phyloP scores from a whole-genome alignment of 2,797 vertebrate species.

The Helarctos malayanus region DNA sequence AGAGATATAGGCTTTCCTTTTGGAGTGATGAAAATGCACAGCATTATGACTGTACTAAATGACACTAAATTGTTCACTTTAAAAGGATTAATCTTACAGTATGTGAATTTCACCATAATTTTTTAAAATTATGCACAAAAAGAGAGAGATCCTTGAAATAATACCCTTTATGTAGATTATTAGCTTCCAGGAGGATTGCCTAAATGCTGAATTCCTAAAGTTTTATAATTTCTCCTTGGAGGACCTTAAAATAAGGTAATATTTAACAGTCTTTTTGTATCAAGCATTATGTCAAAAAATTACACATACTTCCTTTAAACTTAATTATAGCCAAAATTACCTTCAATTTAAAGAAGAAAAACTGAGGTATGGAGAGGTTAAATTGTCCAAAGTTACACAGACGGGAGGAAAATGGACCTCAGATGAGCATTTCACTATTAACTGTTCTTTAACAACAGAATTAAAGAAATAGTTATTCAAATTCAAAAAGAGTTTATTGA shows the following conservation, averaged over 20 bases:
- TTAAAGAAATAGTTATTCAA: not conserved
- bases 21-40: not conserved
- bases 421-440: not conserved
- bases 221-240: not conserved
- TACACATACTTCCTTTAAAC: not conserved
- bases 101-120: not conserved
- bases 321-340: not conserved
- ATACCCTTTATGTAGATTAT: not conserved
- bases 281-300: not conserved
- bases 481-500: not conserved
- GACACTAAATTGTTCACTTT: not conserved
- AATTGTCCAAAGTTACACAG: not conserved
- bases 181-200: not conserved
- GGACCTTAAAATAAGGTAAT: not conserved
- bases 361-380: not conserved
- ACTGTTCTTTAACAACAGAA: not conserved
- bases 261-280: not conserved
- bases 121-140: not conserved
- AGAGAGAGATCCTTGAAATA: not conserved
- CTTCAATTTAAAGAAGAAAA: constrained; percentile 17
- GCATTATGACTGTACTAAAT: not conserved
- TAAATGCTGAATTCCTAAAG: not conserved
- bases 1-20: not conserved
- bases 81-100: not conserved
- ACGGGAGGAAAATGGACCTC: not conserved